Base-by-base conservation (phyloP, 2,888 invertebrate genomes). In the Trachelus tabidus region DNA sequence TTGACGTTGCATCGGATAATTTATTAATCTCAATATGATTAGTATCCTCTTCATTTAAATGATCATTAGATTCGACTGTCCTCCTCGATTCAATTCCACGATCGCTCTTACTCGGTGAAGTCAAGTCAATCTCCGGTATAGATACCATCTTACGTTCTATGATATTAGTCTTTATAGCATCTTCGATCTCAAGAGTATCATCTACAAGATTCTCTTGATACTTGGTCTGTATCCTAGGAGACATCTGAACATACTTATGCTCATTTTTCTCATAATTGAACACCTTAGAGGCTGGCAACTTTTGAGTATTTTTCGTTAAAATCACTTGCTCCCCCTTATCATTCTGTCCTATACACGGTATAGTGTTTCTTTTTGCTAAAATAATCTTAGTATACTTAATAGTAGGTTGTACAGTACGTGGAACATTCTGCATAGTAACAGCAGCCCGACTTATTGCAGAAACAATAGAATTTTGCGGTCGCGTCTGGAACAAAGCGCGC, bases 341-440 rank as follows among this genome's bases (percentile, higher is more conserved):
- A 1, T 83, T 84, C 71, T 85, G 80, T 4, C 56, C 56, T 75
- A 73, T 83, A 81, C 40, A 69, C n/a, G 81, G 83, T 12, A 78
- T n/a, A 35, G 85, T 80, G 80, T 85, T 89, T 80, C 92, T 91
- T 80, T 92, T 92, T 12, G 93, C 93, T 79, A 93, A 85, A 80
- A 93, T 92, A 79, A 93, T 93, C 83, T 93, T 93, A 1, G 93
- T 92, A 76, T 92, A 93, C 82, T 93, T 93, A 9, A 91, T 81
- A 12, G 85, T 85, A 4, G 89, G 82, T 76, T 87, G 88, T 75
- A 80, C 83, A 3, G 81, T 11, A 9, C 86, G 84, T 9, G 81
- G 12, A 1, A 82, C 34, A 37, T 75, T 82, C 71, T 87, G 86
- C 73, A 85, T 79, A 0, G 84, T 81, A 37, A 81, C 75, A 75